These are phyloP conservation scores for Esperia sulphurella DNA, from an alignment of 2,888 invertebrate species.

Conservation along the genomic window DNA sequence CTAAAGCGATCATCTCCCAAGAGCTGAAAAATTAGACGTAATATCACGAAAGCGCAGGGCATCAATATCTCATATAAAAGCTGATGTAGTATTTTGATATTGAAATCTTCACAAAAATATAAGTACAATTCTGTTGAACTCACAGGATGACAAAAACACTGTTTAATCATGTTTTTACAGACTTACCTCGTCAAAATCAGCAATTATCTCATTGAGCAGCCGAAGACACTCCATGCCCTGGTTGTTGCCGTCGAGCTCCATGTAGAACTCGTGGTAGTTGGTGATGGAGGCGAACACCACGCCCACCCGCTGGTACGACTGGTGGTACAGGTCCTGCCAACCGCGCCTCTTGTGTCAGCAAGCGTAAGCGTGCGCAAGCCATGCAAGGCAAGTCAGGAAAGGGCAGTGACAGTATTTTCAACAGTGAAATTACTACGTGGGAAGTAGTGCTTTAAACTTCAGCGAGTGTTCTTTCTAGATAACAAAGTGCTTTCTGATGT, in stretches of 20 bases:
- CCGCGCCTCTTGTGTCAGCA: constrained; percentile 28
- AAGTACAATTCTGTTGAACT: too few relatives aligned
- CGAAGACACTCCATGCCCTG: constrained; percentile 94
- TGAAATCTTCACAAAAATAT: background rate
- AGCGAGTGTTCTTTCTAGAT: too few relatives aligned
- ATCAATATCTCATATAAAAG: too few relatives aligned
- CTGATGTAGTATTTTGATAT: too few relatives aligned
- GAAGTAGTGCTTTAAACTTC: too few relatives aligned
- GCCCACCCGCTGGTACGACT: constrained; percentile 93
- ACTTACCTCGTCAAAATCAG: constrained; percentile 93
- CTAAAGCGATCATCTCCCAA: constrained; percentile 91
- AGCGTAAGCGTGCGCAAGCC: constrained; percentile 32
- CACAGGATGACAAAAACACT: too few relatives aligned
- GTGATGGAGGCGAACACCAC: constrained; percentile 96
- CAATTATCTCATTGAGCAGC: constrained; percentile 94
- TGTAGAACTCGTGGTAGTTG: constrained; percentile 96
- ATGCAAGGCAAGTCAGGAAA: constrained; percentile 24
- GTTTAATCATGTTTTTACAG: constrained; percentile 1
- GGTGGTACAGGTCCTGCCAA: constrained; percentile 91
- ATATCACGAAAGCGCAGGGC: too few relatives aligned
- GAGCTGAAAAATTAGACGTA: constrained; percentile 68
- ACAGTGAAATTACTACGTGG: too few relatives aligned
- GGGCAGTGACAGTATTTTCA: constrained; percentile 29
- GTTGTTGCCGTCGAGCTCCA: constrained; percentile 94
- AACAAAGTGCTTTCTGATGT: too few relatives aligned